Base-by-base conservation (phyloP, 2,888 invertebrate species). In the Boloria euphrosyne region DNA sequence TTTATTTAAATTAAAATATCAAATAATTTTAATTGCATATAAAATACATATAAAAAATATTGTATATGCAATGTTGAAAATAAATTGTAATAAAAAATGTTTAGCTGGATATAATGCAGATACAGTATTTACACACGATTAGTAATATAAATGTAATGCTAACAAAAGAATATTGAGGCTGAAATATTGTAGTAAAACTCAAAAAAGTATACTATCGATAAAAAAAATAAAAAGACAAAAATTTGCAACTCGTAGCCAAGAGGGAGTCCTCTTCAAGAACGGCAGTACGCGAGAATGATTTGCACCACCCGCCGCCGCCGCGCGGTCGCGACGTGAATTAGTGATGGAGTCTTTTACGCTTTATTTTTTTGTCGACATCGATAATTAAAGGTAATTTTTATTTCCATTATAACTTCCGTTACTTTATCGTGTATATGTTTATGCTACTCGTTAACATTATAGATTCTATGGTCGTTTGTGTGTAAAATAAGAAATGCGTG, bases 231-330 rank as follows among this genome's bases (percentile, higher is more conserved):
- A 78, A 77, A 75, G 68, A 67, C 68, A 71, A 77, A 79, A 74
- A 78, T 80, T 78, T 79, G 78, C 82, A 51, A 50, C 62, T 79
- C 80, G 76, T 83, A 80, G 73, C 86, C 82, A 78, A 79, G 73
- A 75, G 74, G 72, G 75, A 76, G 80, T 77, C 81, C 82, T 81
- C 83, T 85, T 82, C 80, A 87, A 89, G 89, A 90, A 84, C 88
- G 90, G 90, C 87, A 89, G 90, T 91, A 82, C 90, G 87, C 91
- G 91, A 90, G 91, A 90, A 85, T 90, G 91, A 90, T 89, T 90
- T 86, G 91, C 88, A 82, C 90, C 91, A 86, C 91, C 90, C 89
- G 83, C 80, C 80, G 82, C 77, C 75, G 75, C 76, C 80, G 80
- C 85, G 86, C 80, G 88, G 86, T 85, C 89, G 90, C 90, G 89